These are phyloP conservation scores for Notodonta dromedarius DNA, from an alignment of 2,888 invertebrate genomes.

Conservation along the genomic window DNA sequence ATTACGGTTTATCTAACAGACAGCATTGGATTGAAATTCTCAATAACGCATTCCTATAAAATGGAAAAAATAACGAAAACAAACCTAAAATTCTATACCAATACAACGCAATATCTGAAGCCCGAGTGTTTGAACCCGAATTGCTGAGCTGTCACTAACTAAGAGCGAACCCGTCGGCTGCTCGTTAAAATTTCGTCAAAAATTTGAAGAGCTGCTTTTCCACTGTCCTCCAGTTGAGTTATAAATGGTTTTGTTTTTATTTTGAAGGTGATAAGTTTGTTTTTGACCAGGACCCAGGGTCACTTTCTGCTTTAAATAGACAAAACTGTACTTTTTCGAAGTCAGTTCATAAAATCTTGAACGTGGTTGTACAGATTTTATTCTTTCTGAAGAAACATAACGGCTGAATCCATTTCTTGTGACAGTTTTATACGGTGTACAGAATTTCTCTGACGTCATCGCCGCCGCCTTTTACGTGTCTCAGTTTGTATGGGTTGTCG, in stretches of 20 bases:
- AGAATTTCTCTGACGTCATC: slow-evolving; percentile 1
- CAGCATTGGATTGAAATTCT: too few species aligned
- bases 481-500: background rate
- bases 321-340: too few species aligned
- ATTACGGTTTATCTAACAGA: too few species aligned
- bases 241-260: too few species aligned
- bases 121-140: background rate
- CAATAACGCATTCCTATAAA: too few species aligned
- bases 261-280: too few species aligned
- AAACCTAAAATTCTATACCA: background rate
- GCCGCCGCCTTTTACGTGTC: background rate
- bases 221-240: too few species aligned
- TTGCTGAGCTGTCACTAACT: slow-evolving; percentile 1
- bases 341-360: too few species aligned
- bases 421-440: background rate
- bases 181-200: too few species aligned
- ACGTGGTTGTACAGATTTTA: background rate
- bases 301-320: too few species aligned
- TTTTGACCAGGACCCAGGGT: too few species aligned
- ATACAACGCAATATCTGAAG: background rate
- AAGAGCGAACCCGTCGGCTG: background rate
- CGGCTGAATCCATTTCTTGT: background rate
- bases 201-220: too few species aligned
- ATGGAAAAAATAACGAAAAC: background rate
- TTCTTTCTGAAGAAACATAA: background rate